Percentiles rank a stretch among this genome's conserved stretches.
These are phyloP conservation scores for Drosophila tanythrix DNA, from an alignment of 2,888 invertebrate species.

Conservation along the genomic window DNA sequence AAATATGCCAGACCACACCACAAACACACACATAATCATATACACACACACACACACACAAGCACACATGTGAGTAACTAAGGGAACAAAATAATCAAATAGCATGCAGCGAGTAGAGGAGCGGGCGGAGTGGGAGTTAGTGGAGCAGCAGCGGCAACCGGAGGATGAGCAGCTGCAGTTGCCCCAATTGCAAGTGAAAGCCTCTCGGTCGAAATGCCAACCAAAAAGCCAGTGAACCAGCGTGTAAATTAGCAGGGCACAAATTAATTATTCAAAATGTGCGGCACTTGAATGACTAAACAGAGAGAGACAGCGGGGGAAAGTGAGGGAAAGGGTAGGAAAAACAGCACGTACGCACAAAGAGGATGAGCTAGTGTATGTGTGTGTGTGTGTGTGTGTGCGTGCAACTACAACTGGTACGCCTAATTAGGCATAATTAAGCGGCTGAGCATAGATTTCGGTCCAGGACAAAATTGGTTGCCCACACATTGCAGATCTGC, in stretches of 20 bases:
- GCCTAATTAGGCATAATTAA: constrained; percentile 76
- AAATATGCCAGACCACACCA: constrained; percentile 73
- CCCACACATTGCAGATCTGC: constrained; percentile 22
- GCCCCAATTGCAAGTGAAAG: constrained; percentile 39
- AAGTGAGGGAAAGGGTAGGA: neutral
- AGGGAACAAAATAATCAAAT: constrained; percentile 73
- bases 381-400: constrained; percentile 15
- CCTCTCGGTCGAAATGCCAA: constrained; percentile 54
- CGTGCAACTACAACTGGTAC: constrained; percentile 53
- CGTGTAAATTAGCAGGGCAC: constrained; percentile 79
- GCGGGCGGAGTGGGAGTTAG: neutral
- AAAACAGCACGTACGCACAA: constrained; percentile 21
- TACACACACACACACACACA: constrained; percentile 9
- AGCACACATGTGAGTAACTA: neutral
- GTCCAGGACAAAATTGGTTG: constrained; percentile 16
- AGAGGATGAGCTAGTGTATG: constrained; percentile 15
- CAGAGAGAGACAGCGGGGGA: constrained; percentile 23
- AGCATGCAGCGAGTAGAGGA: constrained; percentile 41
- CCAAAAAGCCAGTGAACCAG: constrained; percentile 76
- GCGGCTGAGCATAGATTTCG: constrained; percentile 64
- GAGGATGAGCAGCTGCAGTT: constrained; percentile 21
- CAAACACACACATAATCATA: constrained; percentile 19
- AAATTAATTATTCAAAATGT: constrained; percentile 81
- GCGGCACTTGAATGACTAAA: constrained; percentile 76
- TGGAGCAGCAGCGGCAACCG: neutral